Evolutionary conservation across 2,888 invertebrate species (phyloP).

Genomic region (Erebia aethiops): DNA sequence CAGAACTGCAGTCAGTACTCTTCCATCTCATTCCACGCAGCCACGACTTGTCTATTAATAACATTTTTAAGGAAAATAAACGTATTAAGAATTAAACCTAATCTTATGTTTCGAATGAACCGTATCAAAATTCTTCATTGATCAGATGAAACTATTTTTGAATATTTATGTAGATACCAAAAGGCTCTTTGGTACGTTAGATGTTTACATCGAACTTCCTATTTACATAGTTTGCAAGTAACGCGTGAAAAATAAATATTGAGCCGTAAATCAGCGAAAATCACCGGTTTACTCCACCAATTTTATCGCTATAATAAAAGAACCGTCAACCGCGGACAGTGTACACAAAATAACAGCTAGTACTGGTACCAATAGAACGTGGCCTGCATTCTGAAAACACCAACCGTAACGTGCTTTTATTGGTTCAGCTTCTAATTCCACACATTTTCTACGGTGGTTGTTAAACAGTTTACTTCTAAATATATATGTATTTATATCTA

Average conservation of each 20-base stretch:
- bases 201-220: slow-evolving; percentile 53
- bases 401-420: slow-evolving; percentile 57
- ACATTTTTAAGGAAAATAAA: too few species aligned
- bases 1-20: too few species aligned
- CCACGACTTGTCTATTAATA: too few species aligned
- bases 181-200: not conserved
- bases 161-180: not conserved
- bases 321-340: slow-evolving; percentile 74
- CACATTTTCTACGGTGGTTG: slow-evolving; percentile 41
- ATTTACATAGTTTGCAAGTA: slow-evolving; percentile 64
- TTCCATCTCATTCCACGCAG: too few species aligned
- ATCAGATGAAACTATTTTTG: not conserved
- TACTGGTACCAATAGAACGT: slow-evolving; percentile 51
- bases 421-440: slow-evolving; percentile 66
- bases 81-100: too few species aligned
- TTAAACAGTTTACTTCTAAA: not conserved
- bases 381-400: slow-evolving; percentile 67
- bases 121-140: not conserved
- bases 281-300: slow-evolving; percentile 66
- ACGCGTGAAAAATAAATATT: slow-evolving; percentile 80
- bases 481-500: not conserved
- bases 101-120: not conserved
- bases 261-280: slow-evolving; percentile 76
- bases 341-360: slow-evolving; percentile 72
- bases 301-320: slow-evolving; percentile 81